phyloP scores from a whole-genome alignment of 2,888 invertebrate species.

The Teinopalpus imperialis region DNA sequence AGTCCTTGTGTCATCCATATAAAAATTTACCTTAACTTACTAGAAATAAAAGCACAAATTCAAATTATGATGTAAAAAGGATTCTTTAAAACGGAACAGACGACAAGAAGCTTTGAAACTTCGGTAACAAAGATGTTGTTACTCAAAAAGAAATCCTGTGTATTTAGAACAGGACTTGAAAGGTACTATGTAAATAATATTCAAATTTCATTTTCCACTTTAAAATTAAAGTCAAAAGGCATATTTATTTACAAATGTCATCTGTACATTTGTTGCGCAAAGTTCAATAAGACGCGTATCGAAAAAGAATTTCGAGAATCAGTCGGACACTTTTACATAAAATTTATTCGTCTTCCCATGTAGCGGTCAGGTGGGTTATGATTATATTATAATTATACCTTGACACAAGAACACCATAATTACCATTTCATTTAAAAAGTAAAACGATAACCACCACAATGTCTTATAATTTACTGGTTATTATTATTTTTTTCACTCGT shows the following conservation, averaged over 20 bases:
- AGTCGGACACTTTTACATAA: conserved; percentile 61
- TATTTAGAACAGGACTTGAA: conserved; percentile 50
- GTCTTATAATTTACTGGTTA: conserved; percentile 50
- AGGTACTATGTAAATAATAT: conserved; percentile 42
- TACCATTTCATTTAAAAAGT: conserved; percentile 47
- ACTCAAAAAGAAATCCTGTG: conserved; percentile 50
- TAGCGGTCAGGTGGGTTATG: conserved; percentile 36
- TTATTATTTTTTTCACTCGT: conserved; percentile 39
- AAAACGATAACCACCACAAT: conserved; percentile 57
- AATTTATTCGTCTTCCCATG: conserved; percentile 53
- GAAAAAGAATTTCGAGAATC: conserved; percentile 50
- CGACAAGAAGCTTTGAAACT: conserved; percentile 64
- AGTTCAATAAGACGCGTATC: neutral
- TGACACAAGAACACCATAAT: conserved; percentile 45
- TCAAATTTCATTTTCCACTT: conserved; percentile 47
- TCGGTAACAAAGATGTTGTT: conserved; percentile 69
- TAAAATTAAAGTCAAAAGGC: conserved; percentile 37
- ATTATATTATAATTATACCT: conserved; percentile 16
- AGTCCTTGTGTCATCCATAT: conserved; percentile 45
- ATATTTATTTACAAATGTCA: conserved; percentile 34
- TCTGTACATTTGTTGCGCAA: neutral
- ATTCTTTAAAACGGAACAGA: conserved; percentile 41
- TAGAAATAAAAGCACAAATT: conserved; percentile 45
- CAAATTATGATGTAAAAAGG: conserved; percentile 21
- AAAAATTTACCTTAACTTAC: conserved; percentile 47